Percentiles rank a stretch among this genome's conserved stretches.
Evolutionary conservation across 2,113 vertebrate genomes (phyloP).

Genomic region (Plotosus lineatus): DNA sequence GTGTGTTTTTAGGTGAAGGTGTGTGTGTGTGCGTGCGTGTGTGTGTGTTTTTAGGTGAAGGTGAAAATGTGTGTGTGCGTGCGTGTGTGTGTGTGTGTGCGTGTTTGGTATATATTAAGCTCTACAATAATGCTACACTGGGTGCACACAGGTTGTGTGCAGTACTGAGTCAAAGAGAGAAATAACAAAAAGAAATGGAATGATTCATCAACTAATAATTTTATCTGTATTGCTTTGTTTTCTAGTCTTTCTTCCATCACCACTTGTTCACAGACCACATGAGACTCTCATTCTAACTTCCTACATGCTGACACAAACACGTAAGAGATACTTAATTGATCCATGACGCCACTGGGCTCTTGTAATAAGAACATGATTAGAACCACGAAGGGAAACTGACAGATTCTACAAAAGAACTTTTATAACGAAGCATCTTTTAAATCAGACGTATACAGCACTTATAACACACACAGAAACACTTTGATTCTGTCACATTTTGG

Average conservation of each 20-base stretch:
- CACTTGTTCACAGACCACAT: not conserved
- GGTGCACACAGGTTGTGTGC: not conserved
- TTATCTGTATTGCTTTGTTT: conserved; percentile 2
- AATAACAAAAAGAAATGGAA: not conserved
- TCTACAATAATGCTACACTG: not conserved
- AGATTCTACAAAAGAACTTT: not conserved
- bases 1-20: no score
- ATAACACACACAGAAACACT: not conserved
- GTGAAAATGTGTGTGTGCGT: not conserved
- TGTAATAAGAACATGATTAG: conserved; percentile 7
- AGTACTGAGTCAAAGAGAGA: not conserved
- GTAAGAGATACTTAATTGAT: conserved; percentile 28
- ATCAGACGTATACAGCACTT: not conserved
- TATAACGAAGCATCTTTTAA: not conserved
- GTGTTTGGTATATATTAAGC: not conserved
- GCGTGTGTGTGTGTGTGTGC: not conserved
- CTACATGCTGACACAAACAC: not conserved
- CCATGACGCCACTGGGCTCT: conserved; percentile 36
- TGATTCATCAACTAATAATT: conserved; percentile 2
- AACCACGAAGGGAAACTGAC: not conserved
- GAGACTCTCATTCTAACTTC: conserved; percentile 36
- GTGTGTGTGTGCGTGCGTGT: no score
- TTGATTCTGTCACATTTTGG: not conserved
- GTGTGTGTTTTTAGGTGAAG: no score
- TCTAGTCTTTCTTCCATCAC: not conserved